Conservation (phyloP, 2,113 vertebrate species). For the Girardinichthys multiradiatus region DNA sequence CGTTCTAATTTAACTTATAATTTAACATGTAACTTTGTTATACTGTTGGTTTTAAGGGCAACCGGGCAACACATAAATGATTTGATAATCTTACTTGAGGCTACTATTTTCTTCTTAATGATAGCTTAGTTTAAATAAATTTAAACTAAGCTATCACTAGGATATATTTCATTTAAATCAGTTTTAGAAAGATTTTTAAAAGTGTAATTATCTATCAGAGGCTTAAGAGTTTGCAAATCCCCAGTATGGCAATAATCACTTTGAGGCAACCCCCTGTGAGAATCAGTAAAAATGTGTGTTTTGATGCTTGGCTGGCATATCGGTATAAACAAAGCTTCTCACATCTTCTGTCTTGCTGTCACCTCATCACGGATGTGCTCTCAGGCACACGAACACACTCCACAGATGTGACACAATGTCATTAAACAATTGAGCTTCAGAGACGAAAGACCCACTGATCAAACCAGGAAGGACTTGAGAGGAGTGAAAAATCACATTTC, state of each 20-base stretch:
- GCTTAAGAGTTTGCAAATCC: conserved; percentile 46
- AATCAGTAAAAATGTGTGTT: conserved; percentile 22
- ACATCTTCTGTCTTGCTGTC: conserved; percentile 18
- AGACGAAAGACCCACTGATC: conserved; percentile 36
- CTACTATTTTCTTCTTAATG: not conserved
- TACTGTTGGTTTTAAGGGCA: conserved; percentile 46
- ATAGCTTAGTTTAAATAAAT: not conserved
- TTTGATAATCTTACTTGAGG: not conserved
- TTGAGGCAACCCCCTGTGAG: conserved; percentile 11
- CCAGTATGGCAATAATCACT: conserved; percentile 34
- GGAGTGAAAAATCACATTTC: not conserved
- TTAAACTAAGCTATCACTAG: not conserved
- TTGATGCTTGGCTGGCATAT: conserved; percentile 28
- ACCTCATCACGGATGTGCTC: conserved; percentile 16
- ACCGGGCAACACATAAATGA: conserved; percentile 37
- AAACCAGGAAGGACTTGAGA: not conserved
- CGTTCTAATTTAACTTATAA: not conserved
- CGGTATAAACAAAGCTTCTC: conserved; percentile 49
- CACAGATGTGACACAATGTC: conserved; percentile 40
- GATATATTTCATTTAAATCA: not conserved
- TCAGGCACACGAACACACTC: conserved; percentile 6
- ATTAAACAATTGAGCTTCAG: conserved; percentile 39
- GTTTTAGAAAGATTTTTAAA: conserved; percentile 3
- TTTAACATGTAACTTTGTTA: conserved; percentile 9
- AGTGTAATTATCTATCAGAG: conserved; percentile 31